Base-by-base conservation (phyloP, 2,113 vertebrate species). In the Nannobrachium achirus region DNA sequence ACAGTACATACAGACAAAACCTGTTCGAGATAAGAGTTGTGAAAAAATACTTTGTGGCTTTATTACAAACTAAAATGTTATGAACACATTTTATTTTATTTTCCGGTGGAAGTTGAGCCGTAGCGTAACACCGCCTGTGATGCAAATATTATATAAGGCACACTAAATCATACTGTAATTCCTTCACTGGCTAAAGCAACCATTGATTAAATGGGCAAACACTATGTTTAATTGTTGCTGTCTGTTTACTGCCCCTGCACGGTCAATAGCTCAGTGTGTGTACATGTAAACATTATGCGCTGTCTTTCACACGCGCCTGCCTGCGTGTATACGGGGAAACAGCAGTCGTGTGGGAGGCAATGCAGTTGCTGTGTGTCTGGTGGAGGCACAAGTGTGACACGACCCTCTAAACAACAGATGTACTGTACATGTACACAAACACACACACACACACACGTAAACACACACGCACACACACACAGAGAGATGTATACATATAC, bases 291-390 rank as follows among this genome's bases (percentile, higher is more conserved):
- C 86, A 87, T 82, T 81, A 85, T 82, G 78, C 50, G 80, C 64
- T 64, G 71, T 82, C 79, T 79, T 52, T 77, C 82, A 72, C 62
- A 71, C 57, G 63, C 49, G 69, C 53, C 65, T 79, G 69, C 33
- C 53, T 10, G 25, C 20, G 25, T 5, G 25, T 33, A 33, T 83
- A 79, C 77, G 73, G 79, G 77, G 41, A 82, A 89, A 86, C 89
- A 89, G 90, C 87, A 86, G 82, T 85, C 77, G 67, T 81, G 89
- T 89, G 74, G 89, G 87, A 88, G 89, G 85, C 66, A 70, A 75
- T 67, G 70, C 84, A 83, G 78, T 80, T 75, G 78, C 82, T 76
- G 66, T 68, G n/a, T 61, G 79, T 78, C 78, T 87, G 76, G 44
- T 64, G 74, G 69, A 88, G 80, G 71, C 78, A 71, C 79, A 68